phyloP scores from a whole-genome alignment of 2,888 invertebrate species.

The Trissoscelio sp. region DNA sequence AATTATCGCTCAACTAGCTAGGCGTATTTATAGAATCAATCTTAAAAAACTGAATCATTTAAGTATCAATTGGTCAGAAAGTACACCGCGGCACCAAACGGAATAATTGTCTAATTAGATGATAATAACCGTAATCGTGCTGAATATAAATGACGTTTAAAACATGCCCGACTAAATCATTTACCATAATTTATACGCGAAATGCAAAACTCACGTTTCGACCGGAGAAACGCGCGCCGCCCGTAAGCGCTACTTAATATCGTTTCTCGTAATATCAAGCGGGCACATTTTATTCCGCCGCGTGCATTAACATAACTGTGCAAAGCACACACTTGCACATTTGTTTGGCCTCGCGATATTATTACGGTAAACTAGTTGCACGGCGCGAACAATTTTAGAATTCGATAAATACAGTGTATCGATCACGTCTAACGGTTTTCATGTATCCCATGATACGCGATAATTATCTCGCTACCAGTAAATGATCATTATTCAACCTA shows the following conservation, averaged over 20 bases:
- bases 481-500: conserved; percentile 51
- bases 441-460: conserved; percentile 33
- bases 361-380: conserved; percentile 36
- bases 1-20: background rate
- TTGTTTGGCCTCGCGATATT: conserved; percentile 68
- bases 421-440: conserved; percentile 47
- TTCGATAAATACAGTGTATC: conserved; percentile 49
- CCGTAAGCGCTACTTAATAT: conserved; percentile 37
- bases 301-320: conserved; percentile 57
- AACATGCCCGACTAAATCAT: conserved; percentile 44
- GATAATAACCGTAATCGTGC: conserved; percentile 54
- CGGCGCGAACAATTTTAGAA: conserved; percentile 40
- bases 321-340: conserved; percentile 60
- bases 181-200: conserved; percentile 33
- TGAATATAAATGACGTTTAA: conserved; percentile 42
- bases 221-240: conserved; percentile 28
- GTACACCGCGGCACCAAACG: background rate
- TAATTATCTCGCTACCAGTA: conserved; percentile 60
- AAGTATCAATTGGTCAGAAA: conserved; percentile 7
- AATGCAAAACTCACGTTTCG: conserved; percentile 36
- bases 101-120: conserved; percentile 53
- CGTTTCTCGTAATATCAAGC: conserved; percentile 37
- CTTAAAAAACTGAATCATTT: background rate
- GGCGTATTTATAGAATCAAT: background rate
- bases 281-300: conserved; percentile 39